A percentile compares a stretch with the other conserved stretches of the same genome.
These are phyloP conservation scores for Bombus sibiricus DNA, from an alignment of 1,140 invertebrate genomes.

Conservation along the genomic window DNA sequence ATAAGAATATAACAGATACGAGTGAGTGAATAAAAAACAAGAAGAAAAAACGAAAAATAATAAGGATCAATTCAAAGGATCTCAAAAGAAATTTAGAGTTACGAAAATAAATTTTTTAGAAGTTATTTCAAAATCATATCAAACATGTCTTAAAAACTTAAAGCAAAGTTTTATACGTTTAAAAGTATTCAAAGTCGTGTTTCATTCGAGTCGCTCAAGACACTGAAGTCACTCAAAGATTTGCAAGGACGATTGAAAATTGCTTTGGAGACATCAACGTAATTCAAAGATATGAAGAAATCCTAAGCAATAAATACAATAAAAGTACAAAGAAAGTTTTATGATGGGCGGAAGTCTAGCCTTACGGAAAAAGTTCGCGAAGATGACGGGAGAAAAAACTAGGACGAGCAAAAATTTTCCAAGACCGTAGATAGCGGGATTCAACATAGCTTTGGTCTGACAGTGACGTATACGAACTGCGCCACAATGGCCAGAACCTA, in stretches of 20 bases:
- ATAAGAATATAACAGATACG: neutral
- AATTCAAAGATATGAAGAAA: too few relatives aligned
- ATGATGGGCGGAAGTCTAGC: too few relatives aligned
- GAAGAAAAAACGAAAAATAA: neutral
- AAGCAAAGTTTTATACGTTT: too few relatives aligned
- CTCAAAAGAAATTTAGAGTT: too few relatives aligned
- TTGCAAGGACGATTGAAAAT: neutral
- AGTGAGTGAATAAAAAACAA: neutral
- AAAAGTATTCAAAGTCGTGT: too few relatives aligned
- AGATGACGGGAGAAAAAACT: conserved; percentile 8
- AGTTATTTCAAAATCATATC: neutral
- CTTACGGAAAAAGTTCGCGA: neutral
- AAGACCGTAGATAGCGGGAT: conserved; percentile 6
- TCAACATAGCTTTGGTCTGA: conserved; percentile 36
- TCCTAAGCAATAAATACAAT: neutral
- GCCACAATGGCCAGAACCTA: conserved; percentile 49
- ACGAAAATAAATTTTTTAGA: neutral
- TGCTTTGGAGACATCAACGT: too few relatives aligned
- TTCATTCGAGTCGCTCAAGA: too few relatives aligned
- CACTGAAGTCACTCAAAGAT: neutral
- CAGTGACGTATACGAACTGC: conserved; percentile 59
- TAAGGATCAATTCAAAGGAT: neutral
- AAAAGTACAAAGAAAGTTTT: neutral
- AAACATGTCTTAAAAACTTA: neutral
- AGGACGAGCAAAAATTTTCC: conserved; percentile 45